Percentiles rank a stretch among this genome's conserved stretches.
phyloP scores from a whole-genome alignment of 1,140 invertebrate species.

The Amyelois transitella region DNA sequence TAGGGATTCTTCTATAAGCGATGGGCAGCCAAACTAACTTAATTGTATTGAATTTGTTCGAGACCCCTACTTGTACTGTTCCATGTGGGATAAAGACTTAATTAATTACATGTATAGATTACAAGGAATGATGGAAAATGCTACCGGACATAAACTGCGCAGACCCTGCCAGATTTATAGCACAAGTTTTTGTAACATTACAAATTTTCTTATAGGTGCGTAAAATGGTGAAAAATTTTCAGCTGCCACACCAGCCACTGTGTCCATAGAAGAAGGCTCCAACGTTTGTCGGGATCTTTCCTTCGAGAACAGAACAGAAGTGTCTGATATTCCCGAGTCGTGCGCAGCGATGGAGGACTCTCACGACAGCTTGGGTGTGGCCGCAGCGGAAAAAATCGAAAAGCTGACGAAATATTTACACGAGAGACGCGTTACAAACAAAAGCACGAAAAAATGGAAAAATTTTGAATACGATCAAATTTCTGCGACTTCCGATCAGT shows the following conservation, averaged over 20 bases:
- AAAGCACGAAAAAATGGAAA: slow-evolving; percentile 51
- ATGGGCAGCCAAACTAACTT: too few species aligned
- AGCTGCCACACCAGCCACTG: slow-evolving; percentile 42
- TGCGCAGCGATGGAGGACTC: slow-evolving; percentile 25
- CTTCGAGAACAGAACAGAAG: slow-evolving; percentile 43
- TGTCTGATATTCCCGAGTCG: slow-evolving; percentile 32
- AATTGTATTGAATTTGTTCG: too few species aligned
- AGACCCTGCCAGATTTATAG: too few species aligned
- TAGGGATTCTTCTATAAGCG: too few species aligned
- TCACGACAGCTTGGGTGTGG: slow-evolving; percentile 22
- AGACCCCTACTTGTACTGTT: too few species aligned
- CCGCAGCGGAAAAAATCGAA: slow-evolving; percentile 63
- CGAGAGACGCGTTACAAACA: slow-evolving; percentile 21
- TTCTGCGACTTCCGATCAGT: slow-evolving; percentile 16
- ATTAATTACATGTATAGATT: too few species aligned
- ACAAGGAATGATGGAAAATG: too few species aligned
- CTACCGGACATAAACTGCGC: too few species aligned
- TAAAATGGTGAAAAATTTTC: slow-evolving; percentile 61
- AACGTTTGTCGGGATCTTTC: slow-evolving; percentile 32
- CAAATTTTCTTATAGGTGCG: slow-evolving; percentile 41
- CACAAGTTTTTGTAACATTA: neutral
- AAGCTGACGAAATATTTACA: slow-evolving; percentile 63
- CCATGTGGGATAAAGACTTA: too few species aligned
- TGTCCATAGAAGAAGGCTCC: slow-evolving; percentile 28
- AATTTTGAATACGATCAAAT: slow-evolving; percentile 26